phyloP scores from a whole-genome alignment of 2,113 vertebrate genomes.

The Numida meleagris region DNA sequence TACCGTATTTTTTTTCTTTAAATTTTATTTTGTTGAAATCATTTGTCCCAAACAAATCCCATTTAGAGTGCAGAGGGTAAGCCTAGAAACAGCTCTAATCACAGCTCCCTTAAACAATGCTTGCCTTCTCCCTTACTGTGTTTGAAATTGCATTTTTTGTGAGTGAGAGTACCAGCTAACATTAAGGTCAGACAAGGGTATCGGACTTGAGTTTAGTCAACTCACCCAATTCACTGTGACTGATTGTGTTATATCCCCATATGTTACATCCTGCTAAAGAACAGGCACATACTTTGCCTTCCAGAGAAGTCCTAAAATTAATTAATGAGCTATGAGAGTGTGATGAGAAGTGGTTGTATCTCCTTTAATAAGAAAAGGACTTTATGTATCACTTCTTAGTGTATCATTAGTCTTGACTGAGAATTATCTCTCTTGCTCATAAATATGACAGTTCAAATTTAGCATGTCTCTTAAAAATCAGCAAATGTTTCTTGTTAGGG shows the following conservation, averaged over 20 bases:
- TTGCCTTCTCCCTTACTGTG: not conserved
- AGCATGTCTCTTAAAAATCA: not conserved
- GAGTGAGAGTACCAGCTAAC: not conserved
- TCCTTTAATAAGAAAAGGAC: not conserved
- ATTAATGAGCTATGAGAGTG: constrained; percentile 1
- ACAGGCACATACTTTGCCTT: not conserved
- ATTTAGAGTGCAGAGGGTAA: not conserved
- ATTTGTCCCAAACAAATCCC: not conserved
- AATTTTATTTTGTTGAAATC: not conserved
- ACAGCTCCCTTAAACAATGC: not conserved
- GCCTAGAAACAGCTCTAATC: not conserved
- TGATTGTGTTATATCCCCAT: not conserved
- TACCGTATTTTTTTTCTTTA: not conserved
- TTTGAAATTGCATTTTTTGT: not conserved
- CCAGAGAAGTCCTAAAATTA: not conserved
- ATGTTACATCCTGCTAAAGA: not conserved
- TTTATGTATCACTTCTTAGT: not conserved
- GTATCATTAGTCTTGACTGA: not conserved
- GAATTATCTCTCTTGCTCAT: not conserved
- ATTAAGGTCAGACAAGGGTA: not conserved
- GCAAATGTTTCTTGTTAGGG: not conserved
- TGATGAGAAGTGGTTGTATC: not conserved
- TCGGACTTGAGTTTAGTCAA: not conserved
- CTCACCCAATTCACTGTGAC: not conserved
- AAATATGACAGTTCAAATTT: not conserved